Evolutionary conservation across 37 sponge, comb jelly and placozoan species (phyloP).

Genomic region (Haliclona indistincta): DNA sequence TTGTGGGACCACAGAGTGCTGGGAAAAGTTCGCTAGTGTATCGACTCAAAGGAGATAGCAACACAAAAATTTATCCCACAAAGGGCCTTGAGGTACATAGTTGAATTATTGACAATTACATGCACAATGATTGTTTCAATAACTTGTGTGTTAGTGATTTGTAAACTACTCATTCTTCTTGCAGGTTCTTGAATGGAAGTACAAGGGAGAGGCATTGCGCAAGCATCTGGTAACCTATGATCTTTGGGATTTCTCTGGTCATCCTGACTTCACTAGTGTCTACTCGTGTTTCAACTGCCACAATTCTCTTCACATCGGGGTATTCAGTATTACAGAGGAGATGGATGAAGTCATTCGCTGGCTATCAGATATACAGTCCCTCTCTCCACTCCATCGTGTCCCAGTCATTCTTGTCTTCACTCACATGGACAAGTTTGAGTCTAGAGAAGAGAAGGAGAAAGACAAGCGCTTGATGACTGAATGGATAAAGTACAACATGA

Average conservation of each 20-base stretch:
- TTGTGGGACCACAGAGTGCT: conserved; percentile 48
- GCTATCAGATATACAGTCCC: conserved; percentile 57
- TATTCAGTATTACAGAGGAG: conserved; percentile 11
- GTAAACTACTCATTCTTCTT: not conserved
- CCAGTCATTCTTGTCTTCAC: conserved; percentile 71
- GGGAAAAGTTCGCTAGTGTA: conserved; percentile 54
- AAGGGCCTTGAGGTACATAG: conserved; percentile 51
- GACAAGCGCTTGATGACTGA: conserved; percentile 6
- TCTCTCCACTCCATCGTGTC: conserved; percentile 12
- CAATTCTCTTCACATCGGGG: conserved; percentile 54
- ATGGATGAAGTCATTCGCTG: conserved; percentile 16
- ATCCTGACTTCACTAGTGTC: conserved; percentile 17
- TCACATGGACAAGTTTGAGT: conserved; percentile 38
- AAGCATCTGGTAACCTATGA: conserved; percentile 36
- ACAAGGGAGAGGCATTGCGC: conserved; percentile 17
- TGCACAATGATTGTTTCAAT: not conserved
- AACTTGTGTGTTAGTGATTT: not conserved
- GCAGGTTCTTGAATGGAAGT: conserved; percentile 51
- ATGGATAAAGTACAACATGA: not conserved
- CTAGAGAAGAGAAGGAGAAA: conserved; percentile 37
- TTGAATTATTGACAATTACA: not conserved
- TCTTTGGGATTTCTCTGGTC: conserved; percentile 71
- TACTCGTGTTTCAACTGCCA: conserved; percentile 54
- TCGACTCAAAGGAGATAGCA: conserved; percentile 25
- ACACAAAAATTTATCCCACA: not conserved